phyloP scores from a whole-genome alignment of 2,797 vertebrate genomes.

The Coracias cyanogaster region DNA sequence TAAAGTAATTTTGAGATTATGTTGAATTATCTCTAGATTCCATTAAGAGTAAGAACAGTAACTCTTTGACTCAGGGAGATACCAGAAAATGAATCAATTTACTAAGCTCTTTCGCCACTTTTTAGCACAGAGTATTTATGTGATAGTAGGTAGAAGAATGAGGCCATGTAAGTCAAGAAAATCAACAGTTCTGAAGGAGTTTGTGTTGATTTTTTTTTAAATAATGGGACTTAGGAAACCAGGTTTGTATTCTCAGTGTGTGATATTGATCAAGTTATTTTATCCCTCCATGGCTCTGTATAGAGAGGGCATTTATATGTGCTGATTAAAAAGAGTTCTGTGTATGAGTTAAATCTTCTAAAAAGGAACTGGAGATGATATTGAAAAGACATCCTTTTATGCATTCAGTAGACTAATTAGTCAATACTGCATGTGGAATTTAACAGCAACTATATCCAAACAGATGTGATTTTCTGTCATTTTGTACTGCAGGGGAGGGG shows the following conservation, averaged over 20 bases:
- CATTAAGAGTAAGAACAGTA: background rate
- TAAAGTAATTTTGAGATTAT: background rate
- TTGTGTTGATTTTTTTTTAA: background rate
- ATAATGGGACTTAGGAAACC: background rate
- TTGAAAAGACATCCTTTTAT: background rate
- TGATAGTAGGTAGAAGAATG: background rate
- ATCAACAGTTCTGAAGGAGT: background rate
- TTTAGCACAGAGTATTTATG: background rate
- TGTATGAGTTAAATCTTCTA: background rate
- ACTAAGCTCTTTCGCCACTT: background rate
- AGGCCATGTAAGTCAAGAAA: background rate
- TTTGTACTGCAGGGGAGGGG: background rate
- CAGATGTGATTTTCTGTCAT: constrained; percentile 22
- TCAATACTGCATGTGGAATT: background rate
- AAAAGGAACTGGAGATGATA: background rate
- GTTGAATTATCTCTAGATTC: background rate
- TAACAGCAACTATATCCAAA: constrained; percentile 5
- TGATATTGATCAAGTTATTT: background rate
- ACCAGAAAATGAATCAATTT: background rate
- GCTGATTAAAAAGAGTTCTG: background rate
- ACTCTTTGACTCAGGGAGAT: background rate
- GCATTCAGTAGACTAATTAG: background rate
- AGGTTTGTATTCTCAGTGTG: background rate
- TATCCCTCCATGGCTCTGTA: background rate
- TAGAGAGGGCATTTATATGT: background rate